Percentiles rank a stretch among this genome's conserved stretches.
Evolutionary conservation across 2,113 vertebrate species (phyloP).

Genomic region (Ardeotis arabs): DNA sequence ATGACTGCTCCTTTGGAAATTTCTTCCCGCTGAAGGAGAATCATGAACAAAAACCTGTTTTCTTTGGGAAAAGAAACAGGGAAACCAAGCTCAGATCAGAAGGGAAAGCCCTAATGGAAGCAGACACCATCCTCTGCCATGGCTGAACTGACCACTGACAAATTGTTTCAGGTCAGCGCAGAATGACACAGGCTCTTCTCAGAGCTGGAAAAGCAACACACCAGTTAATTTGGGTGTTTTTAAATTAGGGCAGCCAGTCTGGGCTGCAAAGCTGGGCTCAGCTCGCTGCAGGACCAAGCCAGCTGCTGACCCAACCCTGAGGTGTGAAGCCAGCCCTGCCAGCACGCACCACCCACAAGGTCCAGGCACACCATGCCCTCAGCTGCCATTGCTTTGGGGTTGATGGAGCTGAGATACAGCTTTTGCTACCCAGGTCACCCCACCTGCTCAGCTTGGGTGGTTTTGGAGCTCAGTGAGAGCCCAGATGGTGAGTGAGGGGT

Average conservation of each 20-base stretch:
- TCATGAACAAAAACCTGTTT: not conserved
- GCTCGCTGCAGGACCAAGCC: not conserved
- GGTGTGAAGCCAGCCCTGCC: not conserved
- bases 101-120: not conserved
- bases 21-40: not conserved
- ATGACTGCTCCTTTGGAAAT: not conserved
- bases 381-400: not conserved
- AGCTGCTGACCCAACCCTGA: not conserved
- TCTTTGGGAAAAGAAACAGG: not conserved
- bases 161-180: constrained; percentile 38
- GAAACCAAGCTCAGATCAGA: not conserved
- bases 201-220: not conserved
- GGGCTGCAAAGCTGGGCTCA: not conserved
- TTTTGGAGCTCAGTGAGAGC: accelerated
- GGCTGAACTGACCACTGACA: not conserved
- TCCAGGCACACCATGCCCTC: accelerated
- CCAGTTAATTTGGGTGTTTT: not conserved
- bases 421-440: not conserved
- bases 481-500: accelerated
- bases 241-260: not conserved
- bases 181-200: constrained; percentile 3
- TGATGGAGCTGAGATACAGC: not conserved
- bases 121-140: not conserved
- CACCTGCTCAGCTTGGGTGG: accelerated
- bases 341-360: accelerated